Evolutionary conservation across 2,113 vertebrate species (phyloP).

Genomic region (Mormyrus iriodes): DNA sequence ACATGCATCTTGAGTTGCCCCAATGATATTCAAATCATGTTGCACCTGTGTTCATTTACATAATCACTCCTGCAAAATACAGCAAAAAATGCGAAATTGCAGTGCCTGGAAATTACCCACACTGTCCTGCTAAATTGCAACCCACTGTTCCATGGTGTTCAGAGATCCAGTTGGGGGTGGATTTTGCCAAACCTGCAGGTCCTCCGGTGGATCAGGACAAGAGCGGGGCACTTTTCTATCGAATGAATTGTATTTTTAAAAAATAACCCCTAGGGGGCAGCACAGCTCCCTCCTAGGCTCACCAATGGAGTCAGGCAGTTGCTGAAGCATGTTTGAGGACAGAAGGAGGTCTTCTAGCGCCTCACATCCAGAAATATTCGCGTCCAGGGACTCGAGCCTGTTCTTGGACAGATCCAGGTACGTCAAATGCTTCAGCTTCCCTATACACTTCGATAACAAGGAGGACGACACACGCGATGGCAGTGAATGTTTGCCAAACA

Average conservation of each 20-base stretch:
- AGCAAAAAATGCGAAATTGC: not conserved
- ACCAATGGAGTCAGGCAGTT: slow-evolving; percentile 94
- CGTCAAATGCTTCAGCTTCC: slow-evolving; percentile 90
- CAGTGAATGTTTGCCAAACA: not conserved
- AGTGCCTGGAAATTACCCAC: not conserved
- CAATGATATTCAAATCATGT: slow-evolving; percentile 9
- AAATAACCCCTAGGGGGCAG: not conserved
- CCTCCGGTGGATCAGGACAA: not conserved
- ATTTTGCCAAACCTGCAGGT: not conserved
- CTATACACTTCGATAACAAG: slow-evolving; percentile 75
- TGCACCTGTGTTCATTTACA: slow-evolving; percentile 13
- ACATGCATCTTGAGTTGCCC: not conserved
- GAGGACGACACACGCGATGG: not conserved
- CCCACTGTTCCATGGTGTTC: not conserved
- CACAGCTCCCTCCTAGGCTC: slow-evolving; percentile 33
- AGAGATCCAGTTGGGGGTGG: not conserved
- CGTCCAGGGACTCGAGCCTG: slow-evolving; percentile 86
- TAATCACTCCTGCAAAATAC: not conserved
- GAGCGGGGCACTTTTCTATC: not conserved
- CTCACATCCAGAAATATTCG: slow-evolving; percentile 91
- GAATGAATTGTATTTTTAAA: not conserved
- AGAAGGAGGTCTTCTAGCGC: slow-evolving; percentile 89
- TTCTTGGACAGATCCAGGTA: slow-evolving; percentile 99
- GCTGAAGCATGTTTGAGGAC: slow-evolving; percentile 95
- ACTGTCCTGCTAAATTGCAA: not conserved